Conservation (phyloP, 2,113 vertebrate species). For the Artemisiospiza belli region DNA sequence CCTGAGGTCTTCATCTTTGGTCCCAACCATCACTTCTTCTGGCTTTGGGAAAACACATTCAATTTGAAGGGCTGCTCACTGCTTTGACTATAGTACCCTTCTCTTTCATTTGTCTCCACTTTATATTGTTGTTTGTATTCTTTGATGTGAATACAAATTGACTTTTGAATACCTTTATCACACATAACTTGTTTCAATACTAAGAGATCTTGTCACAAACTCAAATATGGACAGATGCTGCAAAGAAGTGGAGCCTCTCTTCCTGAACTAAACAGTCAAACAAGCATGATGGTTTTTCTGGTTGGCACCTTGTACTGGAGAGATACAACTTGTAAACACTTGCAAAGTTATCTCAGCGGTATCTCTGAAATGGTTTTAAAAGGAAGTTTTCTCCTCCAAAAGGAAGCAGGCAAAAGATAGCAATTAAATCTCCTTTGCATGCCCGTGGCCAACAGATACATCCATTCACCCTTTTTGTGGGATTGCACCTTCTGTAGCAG, state of each 20-base stretch:
- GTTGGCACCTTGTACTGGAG: neutral
- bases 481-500: neutral
- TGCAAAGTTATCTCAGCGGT: neutral
- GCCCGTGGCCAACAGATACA: neutral
- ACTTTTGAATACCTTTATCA: neutral
- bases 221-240: neutral
- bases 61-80: neutral
- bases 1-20: neutral
- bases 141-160: neutral
- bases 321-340: neutral
- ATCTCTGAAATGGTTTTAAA: neutral
- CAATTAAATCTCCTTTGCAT: neutral
- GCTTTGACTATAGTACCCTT: neutral
- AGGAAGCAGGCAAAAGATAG: neutral
- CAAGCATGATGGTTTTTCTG: neutral
- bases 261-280: neutral
- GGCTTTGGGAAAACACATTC: neutral
- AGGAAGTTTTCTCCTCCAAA: neutral
- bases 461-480: neutral
- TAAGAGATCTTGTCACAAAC: neutral
- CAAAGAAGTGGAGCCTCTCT: neutral
- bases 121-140: neutral
- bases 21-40: neutral
- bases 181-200: neutral
- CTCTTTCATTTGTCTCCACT: neutral